Evolutionary conservation across 1,140 invertebrate genomes (phyloP).

Genomic region (Tetragnatha versicolor): DNA sequence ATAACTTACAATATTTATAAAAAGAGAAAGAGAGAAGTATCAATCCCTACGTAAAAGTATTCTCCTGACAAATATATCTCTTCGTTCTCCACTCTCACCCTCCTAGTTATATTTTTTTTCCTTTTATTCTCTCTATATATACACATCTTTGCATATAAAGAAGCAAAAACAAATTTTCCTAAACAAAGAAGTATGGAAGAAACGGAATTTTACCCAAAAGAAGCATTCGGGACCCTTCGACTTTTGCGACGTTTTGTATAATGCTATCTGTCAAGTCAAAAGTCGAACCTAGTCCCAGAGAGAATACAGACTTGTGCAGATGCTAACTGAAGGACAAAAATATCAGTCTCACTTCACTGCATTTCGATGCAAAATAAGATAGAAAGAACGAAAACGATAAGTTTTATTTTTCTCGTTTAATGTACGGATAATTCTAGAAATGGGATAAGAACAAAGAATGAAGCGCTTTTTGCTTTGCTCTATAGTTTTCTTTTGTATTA

Average conservation of each 20-base stretch:
- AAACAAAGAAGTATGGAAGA: neutral
- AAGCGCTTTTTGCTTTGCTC: neutral
- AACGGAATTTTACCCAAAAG: constrained; percentile 45
- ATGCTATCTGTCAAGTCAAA: constrained; percentile 52
- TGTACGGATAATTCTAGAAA: neutral
- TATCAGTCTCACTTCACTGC: constrained; percentile 49
- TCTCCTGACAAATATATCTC: neutral
- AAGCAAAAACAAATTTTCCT: constrained; percentile 15
- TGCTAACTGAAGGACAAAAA: constrained; percentile 35
- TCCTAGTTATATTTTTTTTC: neutral
- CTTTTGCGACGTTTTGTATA: constrained; percentile 50
- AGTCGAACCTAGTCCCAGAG: constrained; percentile 41
- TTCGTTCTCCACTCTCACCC: neutral
- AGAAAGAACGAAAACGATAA: constrained; percentile 11
- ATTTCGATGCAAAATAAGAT: constrained; percentile 36
- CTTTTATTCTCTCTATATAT: constrained; percentile 10
- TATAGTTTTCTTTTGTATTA: neutral
- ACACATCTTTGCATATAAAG: neutral
- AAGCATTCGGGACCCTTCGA: constrained; percentile 43
- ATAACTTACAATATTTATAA: too few species aligned
- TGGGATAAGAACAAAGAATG: too few species aligned
- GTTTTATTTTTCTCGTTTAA: constrained; percentile 23
- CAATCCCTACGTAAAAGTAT: too few species aligned
- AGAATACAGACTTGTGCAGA: constrained; percentile 21
- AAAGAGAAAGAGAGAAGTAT: too few species aligned